These are phyloP conservation scores for Aplysia californica DNA, from an alignment of 1,140 invertebrate species.

Conservation along the genomic window DNA sequence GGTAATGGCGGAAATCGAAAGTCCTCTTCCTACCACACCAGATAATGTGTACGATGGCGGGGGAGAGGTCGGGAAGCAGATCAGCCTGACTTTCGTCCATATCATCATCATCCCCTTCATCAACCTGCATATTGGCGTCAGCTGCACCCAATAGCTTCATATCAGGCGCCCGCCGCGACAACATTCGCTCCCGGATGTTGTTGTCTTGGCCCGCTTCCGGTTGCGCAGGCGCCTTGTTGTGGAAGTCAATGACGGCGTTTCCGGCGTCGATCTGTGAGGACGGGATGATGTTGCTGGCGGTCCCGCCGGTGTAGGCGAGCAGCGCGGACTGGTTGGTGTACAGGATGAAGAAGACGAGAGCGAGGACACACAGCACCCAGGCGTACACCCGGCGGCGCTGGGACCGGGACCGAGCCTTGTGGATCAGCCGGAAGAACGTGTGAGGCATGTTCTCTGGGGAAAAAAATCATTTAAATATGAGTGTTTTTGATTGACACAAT, in stretches of 20 bases:
- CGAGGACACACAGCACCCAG: neutral
- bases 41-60: conserved; percentile 35
- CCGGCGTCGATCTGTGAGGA: neutral
- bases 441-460: conserved; percentile 16
- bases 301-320: neutral
- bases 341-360: conserved; percentile 10
- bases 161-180: conserved; percentile 2
- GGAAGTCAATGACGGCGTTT: neutral
- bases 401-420: conserved; percentile 33
- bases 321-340: conserved; percentile 27
- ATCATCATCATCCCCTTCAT: conserved; percentile 1
- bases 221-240: neutral
- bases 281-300: too few species aligned
- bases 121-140: too few species aligned
- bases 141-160: conserved; percentile 14
- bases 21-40: conserved; percentile 30
- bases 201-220: too few species aligned
- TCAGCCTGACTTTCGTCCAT: conserved; percentile 29
- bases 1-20: conserved; percentile 38
- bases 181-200: too few species aligned
- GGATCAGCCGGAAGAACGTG: conserved; percentile 20
- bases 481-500: too few species aligned
- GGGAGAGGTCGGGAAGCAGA: conserved; percentile 34
- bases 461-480: too few species aligned
- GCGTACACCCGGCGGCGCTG: conserved; percentile 27